These are phyloP conservation scores for Chelon auratus DNA, from an alignment of 2,797 vertebrate species.

Conservation along the genomic window DNA sequence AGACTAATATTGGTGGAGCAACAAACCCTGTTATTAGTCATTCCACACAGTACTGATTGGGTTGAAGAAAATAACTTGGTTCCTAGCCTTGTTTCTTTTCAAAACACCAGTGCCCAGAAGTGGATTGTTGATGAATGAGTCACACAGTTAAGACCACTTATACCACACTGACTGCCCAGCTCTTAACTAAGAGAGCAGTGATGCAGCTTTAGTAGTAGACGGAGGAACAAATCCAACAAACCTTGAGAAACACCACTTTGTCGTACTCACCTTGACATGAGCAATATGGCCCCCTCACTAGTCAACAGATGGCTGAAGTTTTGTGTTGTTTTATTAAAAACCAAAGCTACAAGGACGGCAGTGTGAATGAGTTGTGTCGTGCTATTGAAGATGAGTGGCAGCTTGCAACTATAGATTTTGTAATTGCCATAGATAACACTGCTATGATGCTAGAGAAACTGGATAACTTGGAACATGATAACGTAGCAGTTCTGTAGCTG, in stretches of 20 bases:
- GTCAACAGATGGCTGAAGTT: not conserved
- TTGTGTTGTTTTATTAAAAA: conserved; percentile 1
- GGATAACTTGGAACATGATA: conserved; percentile 6
- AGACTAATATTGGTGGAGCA: not conserved
- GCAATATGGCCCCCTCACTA: not conserved
- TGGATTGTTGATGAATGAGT: conserved; percentile 2
- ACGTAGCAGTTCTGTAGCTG: not conserved
- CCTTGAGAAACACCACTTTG: not conserved
- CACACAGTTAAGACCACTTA: not conserved
- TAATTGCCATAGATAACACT: conserved; percentile 8
- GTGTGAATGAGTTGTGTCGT: not conserved
- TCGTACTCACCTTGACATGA: not conserved
- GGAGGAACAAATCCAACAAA: not conserved
- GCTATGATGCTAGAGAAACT: conserved; percentile 5
- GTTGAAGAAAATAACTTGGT: not conserved
- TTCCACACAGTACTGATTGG: not conserved
- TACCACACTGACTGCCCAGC: not conserved
- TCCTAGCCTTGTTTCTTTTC: not conserved
- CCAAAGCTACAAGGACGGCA: not conserved
- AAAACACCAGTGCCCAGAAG: not conserved
- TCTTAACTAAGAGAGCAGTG: not conserved
- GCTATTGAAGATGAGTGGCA: conserved; percentile 12
- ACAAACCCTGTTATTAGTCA: not conserved
- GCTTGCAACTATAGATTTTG: conserved; percentile 13
- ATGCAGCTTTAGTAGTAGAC: not conserved